Evolutionary conservation across 2,113 vertebrate genomes (phyloP).

Genomic region (Panthera tigris): DNA sequence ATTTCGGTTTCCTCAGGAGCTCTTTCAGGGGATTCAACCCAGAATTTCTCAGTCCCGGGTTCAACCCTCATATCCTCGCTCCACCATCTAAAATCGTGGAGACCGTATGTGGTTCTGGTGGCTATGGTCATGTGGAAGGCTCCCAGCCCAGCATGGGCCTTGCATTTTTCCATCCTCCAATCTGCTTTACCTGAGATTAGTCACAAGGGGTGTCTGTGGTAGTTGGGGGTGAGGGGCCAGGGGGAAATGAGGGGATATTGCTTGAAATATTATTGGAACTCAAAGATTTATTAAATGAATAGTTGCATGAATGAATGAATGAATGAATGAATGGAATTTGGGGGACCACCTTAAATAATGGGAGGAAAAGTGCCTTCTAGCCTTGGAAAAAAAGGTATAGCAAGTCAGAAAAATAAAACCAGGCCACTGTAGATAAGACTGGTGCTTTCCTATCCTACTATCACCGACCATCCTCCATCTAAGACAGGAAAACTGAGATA

Average conservation of each 20-base stretch:
- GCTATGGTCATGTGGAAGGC: neutral
- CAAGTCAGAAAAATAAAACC: constrained; percentile 32
- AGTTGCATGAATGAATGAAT: neutral
- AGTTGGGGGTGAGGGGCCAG: neutral
- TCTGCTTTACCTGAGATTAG: neutral
- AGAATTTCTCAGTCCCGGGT: neutral
- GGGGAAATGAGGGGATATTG: neutral
- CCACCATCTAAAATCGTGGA: neutral
- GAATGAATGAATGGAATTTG: constrained; percentile 22
- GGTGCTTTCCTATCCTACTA: constrained; percentile 25
- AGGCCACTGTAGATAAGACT: constrained; percentile 33
- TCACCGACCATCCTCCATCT: constrained; percentile 6
- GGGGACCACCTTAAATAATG: constrained; percentile 38
- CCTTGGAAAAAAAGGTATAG: neutral
- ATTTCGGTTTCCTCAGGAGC: neutral
- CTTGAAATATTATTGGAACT: neutral
- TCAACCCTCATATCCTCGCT: neutral
- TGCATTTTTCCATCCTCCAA: neutral
- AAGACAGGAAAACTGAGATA: constrained; percentile 1
- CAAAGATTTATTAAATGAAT: constrained; percentile 31
- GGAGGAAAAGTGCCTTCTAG: neutral
- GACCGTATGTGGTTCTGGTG: neutral
- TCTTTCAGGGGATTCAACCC: constrained; percentile 22
- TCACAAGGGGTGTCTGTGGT: neutral
- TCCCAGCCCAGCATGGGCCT: neutral